Evolutionary conservation across 2,888 invertebrate species (phyloP).

Genomic region (Torymus tubicola): DNA sequence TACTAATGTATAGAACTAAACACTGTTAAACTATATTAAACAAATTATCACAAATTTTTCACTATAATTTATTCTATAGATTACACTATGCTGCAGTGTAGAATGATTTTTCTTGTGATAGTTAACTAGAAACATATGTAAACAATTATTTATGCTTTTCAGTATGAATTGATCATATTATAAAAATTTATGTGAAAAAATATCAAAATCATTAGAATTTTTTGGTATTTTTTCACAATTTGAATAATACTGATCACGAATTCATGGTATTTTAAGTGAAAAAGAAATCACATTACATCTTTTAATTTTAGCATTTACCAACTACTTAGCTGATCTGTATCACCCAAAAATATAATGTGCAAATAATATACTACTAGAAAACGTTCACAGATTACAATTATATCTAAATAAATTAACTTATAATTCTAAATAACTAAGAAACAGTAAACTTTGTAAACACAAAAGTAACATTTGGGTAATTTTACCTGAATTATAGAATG

Average conservation of each 20-base stretch:
- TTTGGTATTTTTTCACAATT: constrained; percentile 3
- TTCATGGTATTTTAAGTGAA: not conserved
- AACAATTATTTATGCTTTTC: no score
- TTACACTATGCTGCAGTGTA: no score
- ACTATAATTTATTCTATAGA: no score
- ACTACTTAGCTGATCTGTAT: constrained; percentile 2
- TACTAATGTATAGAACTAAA: no score
- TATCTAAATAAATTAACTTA: constrained; percentile 2
- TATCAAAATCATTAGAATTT: no score
- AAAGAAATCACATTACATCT: no score
- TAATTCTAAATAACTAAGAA: not conserved
- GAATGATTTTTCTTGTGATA: no score
- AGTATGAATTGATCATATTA: no score
- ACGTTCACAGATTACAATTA: not conserved
- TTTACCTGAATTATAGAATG: not conserved
- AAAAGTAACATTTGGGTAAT: not conserved
- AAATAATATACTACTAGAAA: constrained; percentile 1
- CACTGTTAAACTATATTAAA: no score
- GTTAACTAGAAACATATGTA: no score
- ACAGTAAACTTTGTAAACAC: not conserved
- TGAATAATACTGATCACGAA: constrained; percentile 8
- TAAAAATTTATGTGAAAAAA: no score
- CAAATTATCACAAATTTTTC: no score
- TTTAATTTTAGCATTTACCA: not conserved
- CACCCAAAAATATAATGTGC: not conserved